Conservation (phyloP, 2,888 invertebrate genomes). For the Periphyllus acericola region DNA sequence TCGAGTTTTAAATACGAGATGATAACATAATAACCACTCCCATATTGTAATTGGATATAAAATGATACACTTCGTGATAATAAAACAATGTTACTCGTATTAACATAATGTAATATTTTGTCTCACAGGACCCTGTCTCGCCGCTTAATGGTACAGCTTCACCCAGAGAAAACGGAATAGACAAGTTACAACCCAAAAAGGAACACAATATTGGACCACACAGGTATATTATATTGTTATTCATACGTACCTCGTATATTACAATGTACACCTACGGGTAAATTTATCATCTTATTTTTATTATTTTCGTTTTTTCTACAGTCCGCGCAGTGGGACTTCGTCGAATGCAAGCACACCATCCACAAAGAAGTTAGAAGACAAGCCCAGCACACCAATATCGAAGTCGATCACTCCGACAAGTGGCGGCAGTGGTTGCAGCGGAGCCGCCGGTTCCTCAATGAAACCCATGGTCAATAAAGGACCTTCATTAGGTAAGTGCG, state of each 20-base stretch:
- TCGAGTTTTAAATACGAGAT: background rate
- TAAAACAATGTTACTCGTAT: conserved; percentile 27
- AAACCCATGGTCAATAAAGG: conserved; percentile 70
- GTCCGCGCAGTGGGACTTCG: conserved; percentile 82
- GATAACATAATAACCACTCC: background rate
- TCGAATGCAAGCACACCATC: conserved; percentile 92
- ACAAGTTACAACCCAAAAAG: conserved; percentile 81
- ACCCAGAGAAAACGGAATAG: conserved; percentile 87
- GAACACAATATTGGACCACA: conserved; percentile 76
- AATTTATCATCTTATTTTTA: background rate
- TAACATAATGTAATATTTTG: conserved; percentile 49
- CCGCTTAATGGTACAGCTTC: conserved; percentile 82
- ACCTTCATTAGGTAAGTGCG: conserved; percentile 68
- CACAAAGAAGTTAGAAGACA: conserved; percentile 86
- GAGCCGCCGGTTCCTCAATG: conserved; percentile 69
- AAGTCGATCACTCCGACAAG: conserved; percentile 89
- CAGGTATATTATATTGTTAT: conserved; percentile 67
- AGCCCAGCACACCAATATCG: conserved; percentile 89
- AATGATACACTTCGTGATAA: conserved; percentile 9
- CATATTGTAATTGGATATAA: background rate
- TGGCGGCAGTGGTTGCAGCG: conserved; percentile 70
- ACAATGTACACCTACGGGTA: background rate
- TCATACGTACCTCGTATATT: background rate
- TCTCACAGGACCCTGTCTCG: conserved; percentile 78
- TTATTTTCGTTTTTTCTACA: conserved; percentile 57